Base-by-base conservation (phyloP, 2,888 invertebrate species). In the Sphaerophoria rueppellii region DNA sequence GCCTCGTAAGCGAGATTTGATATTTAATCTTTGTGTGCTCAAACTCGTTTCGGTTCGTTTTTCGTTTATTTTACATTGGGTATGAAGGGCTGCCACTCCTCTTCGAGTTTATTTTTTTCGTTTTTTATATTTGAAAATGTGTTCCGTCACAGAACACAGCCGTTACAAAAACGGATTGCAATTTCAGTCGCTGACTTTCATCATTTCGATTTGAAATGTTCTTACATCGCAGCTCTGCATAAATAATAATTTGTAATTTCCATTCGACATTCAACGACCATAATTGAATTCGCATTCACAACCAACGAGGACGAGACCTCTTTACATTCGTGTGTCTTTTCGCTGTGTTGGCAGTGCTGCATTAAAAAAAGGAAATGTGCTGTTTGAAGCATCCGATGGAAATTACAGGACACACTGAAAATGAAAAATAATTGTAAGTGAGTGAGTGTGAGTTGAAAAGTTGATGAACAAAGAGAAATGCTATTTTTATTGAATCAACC, bases 371-470 rank as follows among this genome's bases (percentile, higher is more conserved):
- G 83, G 80, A 86, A 83, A 69, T 76, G 72, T 70, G 74, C 71
- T 75, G 82, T 72, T 82, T 82, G 76, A 71, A 71, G 71, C 80
- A 86, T 86, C 85, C 77, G 76, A 74, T 86, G 65, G 78, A 82
- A 82, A 82, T 82, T 78, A 71, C 86, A 82, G 86, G 82, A 86
- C 74, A 78, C 73, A 70, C 86, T 86, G 82, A 81, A 86, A 86
- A 82, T 82, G 72, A 77, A 86, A 86, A 82, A 63, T 63, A 63
- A 63, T 46, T 50, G 65, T 16, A 37, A 60, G 61, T 57, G 11
- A 24, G 24, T 70, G 37, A 54, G 50, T 61, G 50, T 14, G 57
- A 82, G 37, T 55, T 43, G 46, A 55, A 24, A 24, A 1, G 24
- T 24, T 24, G 24, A 24, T 24, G 24, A 24, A 24, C 24, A 2